phyloP scores from a whole-genome alignment of 2,888 invertebrate species.

The Nomada lathburiana region DNA sequence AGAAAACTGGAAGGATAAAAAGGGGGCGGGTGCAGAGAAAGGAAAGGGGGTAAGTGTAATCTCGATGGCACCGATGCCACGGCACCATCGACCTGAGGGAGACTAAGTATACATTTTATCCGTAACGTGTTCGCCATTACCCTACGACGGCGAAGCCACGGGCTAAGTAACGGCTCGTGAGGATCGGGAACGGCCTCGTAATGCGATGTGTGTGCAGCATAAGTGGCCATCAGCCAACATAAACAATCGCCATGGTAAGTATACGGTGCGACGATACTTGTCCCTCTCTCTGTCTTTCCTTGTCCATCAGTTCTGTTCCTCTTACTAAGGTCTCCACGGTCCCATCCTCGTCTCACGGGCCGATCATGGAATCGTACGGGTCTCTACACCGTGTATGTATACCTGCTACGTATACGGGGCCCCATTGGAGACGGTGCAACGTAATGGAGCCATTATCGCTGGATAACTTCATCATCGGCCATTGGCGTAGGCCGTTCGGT shows the following conservation, averaged over 20 bases:
- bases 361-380: slow-evolving; percentile 64
- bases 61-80: slow-evolving; percentile 73
- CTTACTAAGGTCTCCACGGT: slow-evolving; percentile 47
- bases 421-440: slow-evolving; percentile 75
- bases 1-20: slow-evolving; percentile 1
- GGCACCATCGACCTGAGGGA: slow-evolving; percentile 57
- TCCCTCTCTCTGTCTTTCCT: slow-evolving; percentile 60
- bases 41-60: slow-evolving; percentile 53
- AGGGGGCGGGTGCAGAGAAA: neutral
- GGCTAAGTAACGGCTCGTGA: slow-evolving; percentile 80
- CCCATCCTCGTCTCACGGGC: slow-evolving; percentile 6
- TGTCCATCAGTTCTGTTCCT: slow-evolving; percentile 44
- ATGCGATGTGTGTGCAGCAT: slow-evolving; percentile 83
- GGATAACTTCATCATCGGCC: slow-evolving; percentile 84
- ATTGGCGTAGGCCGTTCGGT: slow-evolving; percentile 75
- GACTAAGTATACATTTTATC: slow-evolving; percentile 84
- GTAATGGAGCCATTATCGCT: slow-evolving; percentile 84
- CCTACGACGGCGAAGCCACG: slow-evolving; percentile 82
- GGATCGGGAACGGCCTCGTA: slow-evolving; percentile 75
- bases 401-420: slow-evolving; percentile 71
- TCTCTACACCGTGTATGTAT: slow-evolving; percentile 53
- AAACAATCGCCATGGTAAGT: slow-evolving; percentile 84
- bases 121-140: slow-evolving; percentile 84
- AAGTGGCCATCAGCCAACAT: slow-evolving; percentile 85
- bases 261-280: slow-evolving; percentile 80